Conservation (phyloP, 2,797 vertebrate genomes). For the Iguana delicatissima region DNA sequence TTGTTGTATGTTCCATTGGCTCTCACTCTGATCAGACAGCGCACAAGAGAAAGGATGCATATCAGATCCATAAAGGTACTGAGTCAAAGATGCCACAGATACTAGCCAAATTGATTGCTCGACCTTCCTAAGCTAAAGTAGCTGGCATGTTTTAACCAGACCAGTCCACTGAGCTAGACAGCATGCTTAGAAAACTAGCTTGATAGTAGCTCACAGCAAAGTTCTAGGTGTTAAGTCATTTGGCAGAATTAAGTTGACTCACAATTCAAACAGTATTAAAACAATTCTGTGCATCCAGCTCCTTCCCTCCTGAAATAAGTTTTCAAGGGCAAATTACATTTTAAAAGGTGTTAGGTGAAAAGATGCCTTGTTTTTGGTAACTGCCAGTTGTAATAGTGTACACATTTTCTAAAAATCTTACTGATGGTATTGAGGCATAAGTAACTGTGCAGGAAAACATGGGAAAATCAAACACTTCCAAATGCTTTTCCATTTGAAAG, state of each 20-base stretch:
- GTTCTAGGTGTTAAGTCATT: background rate
- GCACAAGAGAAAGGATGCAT: background rate
- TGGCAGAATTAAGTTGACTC: slow-evolving; percentile 17
- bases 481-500: background rate
- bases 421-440: background rate
- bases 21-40: background rate
- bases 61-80: background rate
- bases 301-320: background rate
- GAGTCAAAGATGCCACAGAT: background rate
- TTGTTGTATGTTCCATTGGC: background rate
- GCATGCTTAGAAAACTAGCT: slow-evolving; percentile 7
- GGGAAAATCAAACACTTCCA: background rate
- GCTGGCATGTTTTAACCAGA: background rate
- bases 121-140: background rate
- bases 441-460: background rate
- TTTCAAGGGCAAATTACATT: background rate
- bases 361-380: background rate
- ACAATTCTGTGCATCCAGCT: slow-evolving; percentile 19
- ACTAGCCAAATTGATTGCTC: background rate
- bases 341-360: background rate
- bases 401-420: background rate
- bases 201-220: slow-evolving; percentile 23
- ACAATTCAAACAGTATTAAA: background rate
- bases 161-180: background rate
- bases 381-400: background rate